phyloP scores from a whole-genome alignment of 2,113 vertebrate genomes.

The Todiramphus chloris region DNA sequence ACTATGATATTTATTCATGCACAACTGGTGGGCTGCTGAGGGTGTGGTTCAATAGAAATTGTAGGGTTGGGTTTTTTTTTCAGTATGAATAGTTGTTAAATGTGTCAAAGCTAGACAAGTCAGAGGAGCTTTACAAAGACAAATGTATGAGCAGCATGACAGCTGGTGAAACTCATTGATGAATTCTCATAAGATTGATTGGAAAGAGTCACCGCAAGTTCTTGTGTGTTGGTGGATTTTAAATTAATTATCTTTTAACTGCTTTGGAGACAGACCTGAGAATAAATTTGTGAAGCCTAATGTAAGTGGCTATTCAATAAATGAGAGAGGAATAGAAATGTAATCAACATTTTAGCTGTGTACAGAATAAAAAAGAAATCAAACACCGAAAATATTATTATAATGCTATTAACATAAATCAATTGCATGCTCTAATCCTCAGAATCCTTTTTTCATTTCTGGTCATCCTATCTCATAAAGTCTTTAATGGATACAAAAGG shows the following conservation, averaged over 20 bases:
- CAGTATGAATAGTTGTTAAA: conserved; percentile 10
- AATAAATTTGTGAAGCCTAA: neutral
- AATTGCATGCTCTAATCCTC: neutral
- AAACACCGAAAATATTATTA: conserved; percentile 58
- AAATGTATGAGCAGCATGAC: conserved; percentile 2
- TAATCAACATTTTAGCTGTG: conserved; percentile 46
- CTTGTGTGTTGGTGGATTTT: neutral
- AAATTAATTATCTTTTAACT: conserved; percentile 54
- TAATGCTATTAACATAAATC: conserved; percentile 51
- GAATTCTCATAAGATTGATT: conserved; percentile 35
- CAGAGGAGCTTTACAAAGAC: conserved; percentile 28
- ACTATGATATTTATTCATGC: conserved; percentile 43
- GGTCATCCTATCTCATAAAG: conserved; percentile 40
- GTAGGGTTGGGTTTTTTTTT: neutral
- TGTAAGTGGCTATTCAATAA: neutral
- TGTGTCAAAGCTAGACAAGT: conserved; percentile 27
- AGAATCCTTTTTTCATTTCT: conserved; percentile 50
- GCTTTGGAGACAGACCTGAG: conserved; percentile 16
- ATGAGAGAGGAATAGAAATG: conserved; percentile 2
- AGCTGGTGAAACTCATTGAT: conserved; percentile 48
- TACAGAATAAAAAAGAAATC: conserved; percentile 57
- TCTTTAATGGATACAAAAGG: conserved; percentile 52
- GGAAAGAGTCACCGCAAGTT: conserved; percentile 18
- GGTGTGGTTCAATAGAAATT: conserved; percentile 42
- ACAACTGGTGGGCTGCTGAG: neutral